Evolutionary conservation across 2,888 invertebrate genomes (phyloP), one percentile per base, ranked within the genome.

Genomic region (Agapostemon virescens): DNA sequence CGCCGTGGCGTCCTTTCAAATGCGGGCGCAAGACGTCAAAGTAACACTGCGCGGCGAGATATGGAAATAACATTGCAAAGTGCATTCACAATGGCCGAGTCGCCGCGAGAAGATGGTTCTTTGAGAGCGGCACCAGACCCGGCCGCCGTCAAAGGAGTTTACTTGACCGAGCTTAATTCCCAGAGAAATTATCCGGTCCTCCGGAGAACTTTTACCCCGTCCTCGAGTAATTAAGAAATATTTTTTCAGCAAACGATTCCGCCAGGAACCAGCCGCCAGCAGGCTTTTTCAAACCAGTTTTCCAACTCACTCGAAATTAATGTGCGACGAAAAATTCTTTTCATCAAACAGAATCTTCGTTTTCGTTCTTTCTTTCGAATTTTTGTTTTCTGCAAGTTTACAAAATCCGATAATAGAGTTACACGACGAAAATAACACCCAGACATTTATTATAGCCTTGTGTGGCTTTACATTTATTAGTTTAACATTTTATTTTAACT

Each of bases 11-110:
- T 63, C 66, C 63, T 82, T 71, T 69, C 71, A 82, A 73, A 82
- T 23, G 15, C n/a, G 20, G 15, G 30, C 5, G 17, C 20, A 17
- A 69, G 69, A 80, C 69, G 72, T 70, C 69, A 81, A 81, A 74
- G 70, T 40, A 71, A 74, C 69, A 61, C 61, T 52, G 64, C 58
- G 17, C n/a, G 20, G 13, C 58, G 55, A 69, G 33, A 69, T 52
- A 58, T 45, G 80, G 64, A 49, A 69, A 80, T 73, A 80, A 69
- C 40, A 73, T 73, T 26, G 45, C 72, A 71, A 68, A 71, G 67
- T 68, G 40, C 55, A 55, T 80, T 72, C 64, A 30, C 36, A 26
- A 66, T 49, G 66, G 33, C 38, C 49, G 26, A 15, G 30, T 45
- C 17, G 23, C 5, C 17, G 58, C 61, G 52, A 26, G 15, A 26